Evolutionary conservation across 1,140 invertebrate species (phyloP).

Genomic region (Drosophila teissieri): DNA sequence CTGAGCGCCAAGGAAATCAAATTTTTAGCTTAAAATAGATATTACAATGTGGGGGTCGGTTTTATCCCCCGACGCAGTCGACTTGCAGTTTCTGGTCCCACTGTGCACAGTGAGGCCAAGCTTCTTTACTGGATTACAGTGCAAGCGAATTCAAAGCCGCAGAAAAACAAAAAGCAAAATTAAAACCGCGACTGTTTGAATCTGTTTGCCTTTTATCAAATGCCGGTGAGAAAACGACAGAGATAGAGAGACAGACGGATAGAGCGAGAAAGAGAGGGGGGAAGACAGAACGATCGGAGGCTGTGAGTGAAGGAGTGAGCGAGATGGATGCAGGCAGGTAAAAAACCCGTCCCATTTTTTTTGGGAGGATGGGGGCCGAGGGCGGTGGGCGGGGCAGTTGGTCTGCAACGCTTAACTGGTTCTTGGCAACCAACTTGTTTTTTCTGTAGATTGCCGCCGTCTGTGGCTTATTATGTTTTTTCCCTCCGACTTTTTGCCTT

Average conservation of each 20-base stretch:
- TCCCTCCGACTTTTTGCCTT: constrained; percentile 19
- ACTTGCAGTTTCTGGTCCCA: neutral
- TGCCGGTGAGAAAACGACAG: constrained; percentile 37
- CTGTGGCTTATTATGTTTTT: constrained; percentile 48
- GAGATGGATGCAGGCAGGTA: constrained; percentile 26
- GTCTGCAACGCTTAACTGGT: constrained; percentile 67
- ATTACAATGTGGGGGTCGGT: neutral
- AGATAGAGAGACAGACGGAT: too few species aligned
- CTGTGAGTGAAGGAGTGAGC: constrained; percentile 8
- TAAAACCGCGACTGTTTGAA: constrained; percentile 34
- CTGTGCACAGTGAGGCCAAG: constrained; percentile 18
- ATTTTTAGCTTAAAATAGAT: neutral
- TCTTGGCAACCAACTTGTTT: constrained; percentile 78
- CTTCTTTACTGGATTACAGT: constrained; percentile 4
- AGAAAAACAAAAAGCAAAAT: constrained; percentile 41
- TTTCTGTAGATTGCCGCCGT: constrained; percentile 51
- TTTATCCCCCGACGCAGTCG: neutral
- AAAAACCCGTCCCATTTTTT: constrained; percentile 50
- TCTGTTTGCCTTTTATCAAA: constrained; percentile 41
- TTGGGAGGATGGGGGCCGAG: neutral
- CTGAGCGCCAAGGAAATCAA: neutral
- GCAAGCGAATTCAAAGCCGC: constrained; percentile 24
- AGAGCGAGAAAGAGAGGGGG: neutral
- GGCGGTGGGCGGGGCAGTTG: constrained; percentile 33
- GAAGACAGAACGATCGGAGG: constrained; percentile 31